These are phyloP conservation scores for Aphaenogaster ashmeadi DNA, from an alignment of 1,140 invertebrate species.

Conservation along the genomic window DNA sequence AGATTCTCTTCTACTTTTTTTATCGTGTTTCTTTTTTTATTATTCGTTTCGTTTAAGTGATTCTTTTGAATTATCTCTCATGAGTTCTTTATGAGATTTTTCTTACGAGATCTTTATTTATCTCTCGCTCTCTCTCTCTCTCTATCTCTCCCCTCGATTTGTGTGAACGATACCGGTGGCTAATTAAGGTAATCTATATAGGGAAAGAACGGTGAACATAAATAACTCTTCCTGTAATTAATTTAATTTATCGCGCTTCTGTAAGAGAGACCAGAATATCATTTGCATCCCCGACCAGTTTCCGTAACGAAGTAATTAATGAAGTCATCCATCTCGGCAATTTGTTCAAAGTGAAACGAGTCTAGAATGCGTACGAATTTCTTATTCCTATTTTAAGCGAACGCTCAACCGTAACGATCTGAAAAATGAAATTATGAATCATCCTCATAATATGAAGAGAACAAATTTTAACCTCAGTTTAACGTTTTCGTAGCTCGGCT, in stretches of 20 bases:
- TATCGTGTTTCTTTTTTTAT: slow-evolving; percentile 29
- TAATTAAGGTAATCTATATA: background rate
- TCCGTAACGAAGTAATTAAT: slow-evolving; percentile 22
- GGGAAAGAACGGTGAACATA: slow-evolving; percentile 7
- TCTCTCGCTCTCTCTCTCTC: slow-evolving; percentile 4
- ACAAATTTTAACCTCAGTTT: slow-evolving; percentile 85
- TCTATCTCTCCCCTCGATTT: slow-evolving; percentile 34
- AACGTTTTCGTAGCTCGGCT: slow-evolving; percentile 92
- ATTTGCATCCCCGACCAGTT: slow-evolving; percentile 20
- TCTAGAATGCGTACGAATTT: slow-evolving; percentile 20
- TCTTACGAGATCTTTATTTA: slow-evolving; percentile 28
- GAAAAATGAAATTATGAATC: slow-evolving; percentile 63
- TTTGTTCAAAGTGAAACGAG: slow-evolving; percentile 12
- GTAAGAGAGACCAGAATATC: slow-evolving; percentile 21
- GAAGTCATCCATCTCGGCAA: slow-evolving; percentile 27
- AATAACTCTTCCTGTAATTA: slow-evolving; percentile 34
- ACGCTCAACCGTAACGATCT: background rate
- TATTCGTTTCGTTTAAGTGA: slow-evolving; percentile 39
- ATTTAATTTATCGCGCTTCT: slow-evolving; percentile 28
- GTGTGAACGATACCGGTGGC: slow-evolving; percentile 18
- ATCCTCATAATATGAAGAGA: slow-evolving; percentile 71
- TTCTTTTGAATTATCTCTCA: slow-evolving; percentile 45
- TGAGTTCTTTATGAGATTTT: slow-evolving; percentile 41
- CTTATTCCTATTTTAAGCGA: background rate
- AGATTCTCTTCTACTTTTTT: slow-evolving; percentile 64